Evolutionary conservation across 2,797 vertebrate genomes (phyloP).

Genomic region (Rhinatrema bivittatum): DNA sequence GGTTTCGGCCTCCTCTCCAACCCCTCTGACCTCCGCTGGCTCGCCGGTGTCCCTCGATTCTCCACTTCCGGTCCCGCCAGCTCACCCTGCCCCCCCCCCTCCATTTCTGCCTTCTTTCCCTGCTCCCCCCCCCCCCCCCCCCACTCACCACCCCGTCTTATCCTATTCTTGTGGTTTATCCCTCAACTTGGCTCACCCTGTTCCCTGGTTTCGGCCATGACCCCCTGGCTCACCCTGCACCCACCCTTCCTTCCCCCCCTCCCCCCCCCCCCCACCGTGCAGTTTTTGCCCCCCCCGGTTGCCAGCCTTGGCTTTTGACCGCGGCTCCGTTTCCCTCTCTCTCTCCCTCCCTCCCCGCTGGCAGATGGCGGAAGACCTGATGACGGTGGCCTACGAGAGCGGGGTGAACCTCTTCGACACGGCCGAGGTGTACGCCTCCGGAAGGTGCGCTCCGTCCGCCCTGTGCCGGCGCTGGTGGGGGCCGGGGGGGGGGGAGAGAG

Average conservation of each 20-base stretch:
- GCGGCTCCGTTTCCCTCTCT: neutral
- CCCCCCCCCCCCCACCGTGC: neutral
- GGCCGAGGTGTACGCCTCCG: constrained; percentile 43
- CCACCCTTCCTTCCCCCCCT: too few species aligned
- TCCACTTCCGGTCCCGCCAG: neutral
- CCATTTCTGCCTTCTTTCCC: neutral
- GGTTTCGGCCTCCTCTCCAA: too few species aligned
- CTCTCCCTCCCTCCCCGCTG: neutral
- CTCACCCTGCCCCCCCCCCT: neutral
- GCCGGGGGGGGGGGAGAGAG: neutral
- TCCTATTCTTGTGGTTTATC: too few species aligned
- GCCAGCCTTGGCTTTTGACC: too few species aligned
- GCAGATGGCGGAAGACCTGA: constrained; percentile 47
- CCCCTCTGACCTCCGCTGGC: too few species aligned
- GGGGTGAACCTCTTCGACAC: constrained; percentile 57
- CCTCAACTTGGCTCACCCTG: too few species aligned
- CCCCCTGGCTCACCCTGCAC: neutral
- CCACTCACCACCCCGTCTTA: too few species aligned
- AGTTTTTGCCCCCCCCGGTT: neutral
- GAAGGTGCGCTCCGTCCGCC: constrained; percentile 44
- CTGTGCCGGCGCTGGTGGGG: neutral
- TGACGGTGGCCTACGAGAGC: constrained; percentile 51
- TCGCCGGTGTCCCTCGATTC: too few species aligned
- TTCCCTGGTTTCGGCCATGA: neutral
- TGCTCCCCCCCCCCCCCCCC: neutral